Evolutionary conservation across 92 coral and sea anemone species (phyloP), one percentile per base, ranked within the genome.

Genomic region (Actinernus sp.): DNA sequence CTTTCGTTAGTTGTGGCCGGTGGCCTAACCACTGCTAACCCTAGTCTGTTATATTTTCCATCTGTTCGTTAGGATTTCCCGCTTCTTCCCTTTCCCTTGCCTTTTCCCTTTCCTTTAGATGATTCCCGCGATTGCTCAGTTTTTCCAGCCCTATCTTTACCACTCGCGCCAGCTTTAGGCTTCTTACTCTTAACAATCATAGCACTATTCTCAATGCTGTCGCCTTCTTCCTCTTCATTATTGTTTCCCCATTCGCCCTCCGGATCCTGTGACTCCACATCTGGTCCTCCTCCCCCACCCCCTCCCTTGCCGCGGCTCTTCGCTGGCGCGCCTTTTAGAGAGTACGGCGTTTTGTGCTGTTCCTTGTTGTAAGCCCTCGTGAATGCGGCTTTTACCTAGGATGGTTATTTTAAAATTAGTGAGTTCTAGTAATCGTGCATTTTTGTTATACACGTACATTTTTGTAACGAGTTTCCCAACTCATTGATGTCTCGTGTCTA

Each of bases 311-410:
- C 88, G 17, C 78, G 52, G 22, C 89, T 83, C 55, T 90, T 93
- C 43, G 93, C 73, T 16, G 84, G 57, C 31, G 84, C 69, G 2
- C 73, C 74, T 19, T 91, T 81, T 1, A 78, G 44, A 44, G 90
- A 78, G 65, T 93, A 93, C 0, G 98, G 98, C 19, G 89, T 89
- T 59, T 82, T 79, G 85, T 86, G 90, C 30, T 77, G 67, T 27
- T 75, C 89, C 57, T 93, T 93, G 89, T 93, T 93, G 71, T 93
- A 93, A 10, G 97, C 38, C 20, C 98, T 85, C 6, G 97, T 90
- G 64, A 93, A 93, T 0, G 98, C 94, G 8, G 94, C 37, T 70
- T 93, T 93, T 1, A 86, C 93, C 98, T 93, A 9, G 2, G 76
- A 36, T 22, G 21, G n/a, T n/a, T n/a, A n/a, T n/a, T n/a, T n/a